Evolutionary conservation across 2,113 vertebrate genomes (phyloP).

Genomic region (Solea senegalensis): DNA sequence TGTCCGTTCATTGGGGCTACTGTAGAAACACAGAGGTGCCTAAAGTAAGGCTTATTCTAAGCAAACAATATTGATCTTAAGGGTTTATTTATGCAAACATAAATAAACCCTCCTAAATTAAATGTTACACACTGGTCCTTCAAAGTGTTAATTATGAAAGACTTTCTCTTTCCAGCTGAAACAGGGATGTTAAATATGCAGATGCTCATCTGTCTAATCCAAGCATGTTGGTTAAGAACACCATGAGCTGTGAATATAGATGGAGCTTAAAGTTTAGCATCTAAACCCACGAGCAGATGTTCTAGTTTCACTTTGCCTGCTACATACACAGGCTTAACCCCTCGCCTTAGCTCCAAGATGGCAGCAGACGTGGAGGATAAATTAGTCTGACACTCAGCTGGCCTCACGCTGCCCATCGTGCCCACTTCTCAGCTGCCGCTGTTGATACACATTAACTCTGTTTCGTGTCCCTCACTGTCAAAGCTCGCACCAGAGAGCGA

Average conservation of each 20-base stretch:
- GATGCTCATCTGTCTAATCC: constrained; percentile 38
- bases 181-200: constrained; percentile 37
- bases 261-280: constrained; percentile 22
- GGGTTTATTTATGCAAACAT: too few species aligned
- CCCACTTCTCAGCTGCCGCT: constrained; percentile 2
- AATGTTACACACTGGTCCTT: too few species aligned
- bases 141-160: constrained; percentile 18
- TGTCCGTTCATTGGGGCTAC: too few species aligned
- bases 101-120: too few species aligned
- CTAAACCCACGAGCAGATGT: constrained; percentile 50
- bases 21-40: too few species aligned
- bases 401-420: constrained; percentile 51
- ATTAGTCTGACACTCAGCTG: constrained; percentile 54
- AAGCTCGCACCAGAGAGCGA: constrained; percentile 52
- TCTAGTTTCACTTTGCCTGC: constrained; percentile 39
- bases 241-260: constrained; percentile 31
- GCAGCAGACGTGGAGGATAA: constrained; percentile 49
- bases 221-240: constrained; percentile 43
- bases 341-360: constrained; percentile 17
- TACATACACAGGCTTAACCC: constrained; percentile 42
- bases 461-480: constrained; percentile 42
- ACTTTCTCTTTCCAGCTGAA: constrained; percentile 29
- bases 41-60: too few species aligned
- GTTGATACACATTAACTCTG: constrained; percentile 32
- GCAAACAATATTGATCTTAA: too few species aligned